phyloP scores from a whole-genome alignment of 92 coral and sea anemone genomes.

The Umimayanthus kanabou region DNA sequence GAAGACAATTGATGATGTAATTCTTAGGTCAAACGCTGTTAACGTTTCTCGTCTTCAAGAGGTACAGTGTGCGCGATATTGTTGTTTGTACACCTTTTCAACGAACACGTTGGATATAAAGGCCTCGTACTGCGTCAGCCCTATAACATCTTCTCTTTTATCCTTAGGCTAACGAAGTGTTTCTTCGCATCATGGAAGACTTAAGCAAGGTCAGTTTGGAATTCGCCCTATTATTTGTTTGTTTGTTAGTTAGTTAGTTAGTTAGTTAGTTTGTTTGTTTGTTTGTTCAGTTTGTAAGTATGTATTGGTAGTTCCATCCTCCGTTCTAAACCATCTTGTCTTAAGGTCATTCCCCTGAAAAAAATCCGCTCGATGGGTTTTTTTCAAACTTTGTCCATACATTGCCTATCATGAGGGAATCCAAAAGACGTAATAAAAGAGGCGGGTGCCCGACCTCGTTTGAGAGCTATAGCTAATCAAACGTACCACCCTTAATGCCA shows the following conservation, averaged over 20 bases:
- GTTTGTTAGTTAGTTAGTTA: background rate
- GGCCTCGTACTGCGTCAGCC: too few relatives aligned
- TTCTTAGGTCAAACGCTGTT: background rate
- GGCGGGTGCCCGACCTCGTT: too few relatives aligned
- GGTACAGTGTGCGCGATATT: background rate
- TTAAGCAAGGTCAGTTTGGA: background rate
- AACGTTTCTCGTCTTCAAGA: constrained; percentile 10
- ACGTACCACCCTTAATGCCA: too few relatives aligned
- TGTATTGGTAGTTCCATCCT: background rate
- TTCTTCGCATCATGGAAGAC: background rate
- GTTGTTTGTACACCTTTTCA: background rate
- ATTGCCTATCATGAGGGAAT: too few relatives aligned
- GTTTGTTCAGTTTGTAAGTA: too few relatives aligned
- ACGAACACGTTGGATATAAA: background rate
- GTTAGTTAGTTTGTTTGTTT: background rate
- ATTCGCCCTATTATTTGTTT: background rate
- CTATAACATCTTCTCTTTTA: background rate
- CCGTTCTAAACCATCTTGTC: background rate
- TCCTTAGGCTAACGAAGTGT: background rate
- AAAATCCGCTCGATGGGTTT: too few relatives aligned
- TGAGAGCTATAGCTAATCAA: too few relatives aligned
- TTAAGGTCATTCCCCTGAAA: too few relatives aligned
- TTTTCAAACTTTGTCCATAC: too few relatives aligned
- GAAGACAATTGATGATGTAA: background rate
- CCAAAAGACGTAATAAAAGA: too few relatives aligned